Evolutionary conservation across 30 jellyfish, hydroid and myxozoan species (phyloP).

Genomic region (Turritopsis dohrnii): DNA sequence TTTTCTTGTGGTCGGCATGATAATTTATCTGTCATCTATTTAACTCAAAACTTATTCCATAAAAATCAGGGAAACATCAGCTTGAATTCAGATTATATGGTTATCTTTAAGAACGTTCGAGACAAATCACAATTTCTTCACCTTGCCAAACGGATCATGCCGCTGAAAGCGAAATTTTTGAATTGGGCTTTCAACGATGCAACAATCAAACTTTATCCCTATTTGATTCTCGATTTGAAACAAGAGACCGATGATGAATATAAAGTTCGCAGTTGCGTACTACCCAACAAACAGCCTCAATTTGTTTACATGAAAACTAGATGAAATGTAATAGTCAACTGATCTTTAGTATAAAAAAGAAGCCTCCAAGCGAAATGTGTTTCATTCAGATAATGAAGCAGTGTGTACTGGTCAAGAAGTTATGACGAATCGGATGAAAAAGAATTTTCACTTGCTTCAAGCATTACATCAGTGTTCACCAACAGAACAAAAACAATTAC

Average conservation of each 20-base stretch:
- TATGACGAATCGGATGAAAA: constrained; percentile 31
- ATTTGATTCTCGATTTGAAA: too few relatives aligned
- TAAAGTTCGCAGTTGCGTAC: too few relatives aligned
- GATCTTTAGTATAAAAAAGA: too few relatives aligned
- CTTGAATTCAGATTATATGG: constrained; percentile 14
- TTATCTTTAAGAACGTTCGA: constrained; percentile 22
- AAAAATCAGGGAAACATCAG: background rate
- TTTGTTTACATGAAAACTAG: too few relatives aligned
- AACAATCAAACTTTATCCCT: too few relatives aligned
- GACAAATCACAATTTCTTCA: constrained; percentile 26
- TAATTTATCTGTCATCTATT: background rate
- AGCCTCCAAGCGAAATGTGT: too few relatives aligned
- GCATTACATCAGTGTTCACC: constrained; percentile 27
- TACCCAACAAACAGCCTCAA: too few relatives aligned
- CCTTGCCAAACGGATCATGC: constrained; percentile 26
- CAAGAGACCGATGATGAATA: too few relatives aligned
- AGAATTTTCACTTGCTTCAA: constrained; percentile 7
- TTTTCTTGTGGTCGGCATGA: constrained; percentile 28
- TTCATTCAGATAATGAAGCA: background rate
- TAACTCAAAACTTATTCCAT: constrained; percentile 25
- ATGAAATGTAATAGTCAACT: too few relatives aligned
- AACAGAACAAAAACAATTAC: constrained; percentile 1
- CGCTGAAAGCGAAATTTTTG: background rate
- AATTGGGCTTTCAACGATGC: constrained; percentile 21
- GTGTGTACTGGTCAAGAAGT: background rate